These are phyloP conservation scores for Kryptolebias marmoratus DNA, from an alignment of 2,113 vertebrate species.

Conservation along the genomic window DNA sequence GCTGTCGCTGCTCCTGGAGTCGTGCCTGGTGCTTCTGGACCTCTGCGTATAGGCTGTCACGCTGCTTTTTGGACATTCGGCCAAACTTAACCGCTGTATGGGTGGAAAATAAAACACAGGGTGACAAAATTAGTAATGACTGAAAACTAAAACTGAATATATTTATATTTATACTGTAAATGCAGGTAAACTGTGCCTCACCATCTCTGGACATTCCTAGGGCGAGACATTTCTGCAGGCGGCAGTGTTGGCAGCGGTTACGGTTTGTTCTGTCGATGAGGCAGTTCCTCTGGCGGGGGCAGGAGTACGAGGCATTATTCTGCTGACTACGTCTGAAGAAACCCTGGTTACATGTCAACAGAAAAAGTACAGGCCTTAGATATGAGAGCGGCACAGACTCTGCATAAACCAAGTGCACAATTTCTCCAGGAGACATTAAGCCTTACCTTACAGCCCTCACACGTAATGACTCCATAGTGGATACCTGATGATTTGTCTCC, in stretches of 20 bases:
- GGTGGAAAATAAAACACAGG: background rate
- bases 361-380: slow-evolving; percentile 11
- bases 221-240: slow-evolving; percentile 99
- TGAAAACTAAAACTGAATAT: too few relatives aligned
- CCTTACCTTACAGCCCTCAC: slow-evolving; percentile 98
- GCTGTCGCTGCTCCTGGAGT: slow-evolving; percentile 93
- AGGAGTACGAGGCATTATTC: slow-evolving; percentile 98
- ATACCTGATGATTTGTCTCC: slow-evolving; percentile 99
- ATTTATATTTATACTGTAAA: background rate
- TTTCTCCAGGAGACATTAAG: background rate
- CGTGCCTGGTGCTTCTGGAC: slow-evolving; percentile 98
- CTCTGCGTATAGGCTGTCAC: slow-evolving; percentile 96
- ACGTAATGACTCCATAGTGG: slow-evolving; percentile 99
- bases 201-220: slow-evolving; percentile 99
- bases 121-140: background rate
- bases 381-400: background rate
- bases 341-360: slow-evolving; percentile 80
- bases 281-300: slow-evolving; percentile 99
- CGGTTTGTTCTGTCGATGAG: slow-evolving; percentile 99
- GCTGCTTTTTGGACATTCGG: slow-evolving; percentile 99
- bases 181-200: slow-evolving; percentile 71
- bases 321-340: slow-evolving; percentile 99
- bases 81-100: slow-evolving; percentile 95
- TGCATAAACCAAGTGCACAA: background rate
- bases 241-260: slow-evolving; percentile 99